Evolutionary conservation across 2,797 vertebrate species (phyloP).

Genomic region (Propithecus perrieri): DNA sequence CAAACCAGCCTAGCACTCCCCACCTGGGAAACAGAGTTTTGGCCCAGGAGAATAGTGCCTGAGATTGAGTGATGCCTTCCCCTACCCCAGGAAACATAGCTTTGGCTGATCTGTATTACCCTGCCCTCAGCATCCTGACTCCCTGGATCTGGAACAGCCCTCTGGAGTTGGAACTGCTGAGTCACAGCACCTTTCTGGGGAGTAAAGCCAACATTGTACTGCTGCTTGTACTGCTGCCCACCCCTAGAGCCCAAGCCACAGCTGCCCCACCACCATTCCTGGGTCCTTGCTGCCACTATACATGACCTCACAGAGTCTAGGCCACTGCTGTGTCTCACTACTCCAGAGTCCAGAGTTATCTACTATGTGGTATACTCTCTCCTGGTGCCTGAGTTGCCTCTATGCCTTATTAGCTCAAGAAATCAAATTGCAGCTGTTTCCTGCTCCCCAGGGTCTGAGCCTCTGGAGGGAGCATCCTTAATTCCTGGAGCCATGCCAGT

Average conservation of each 20-base stretch:
- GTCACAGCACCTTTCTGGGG: not conserved
- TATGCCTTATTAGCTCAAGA: too few species aligned
- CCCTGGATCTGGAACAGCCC: not conserved
- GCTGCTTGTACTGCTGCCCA: not conserved
- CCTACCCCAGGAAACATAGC: not conserved
- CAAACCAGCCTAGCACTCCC: not conserved
- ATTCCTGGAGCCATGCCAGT: not conserved
- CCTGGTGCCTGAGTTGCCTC: not conserved
- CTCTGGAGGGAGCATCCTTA: not conserved
- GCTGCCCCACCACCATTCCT: not conserved
- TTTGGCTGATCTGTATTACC: not conserved
- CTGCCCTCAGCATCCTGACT: not conserved
- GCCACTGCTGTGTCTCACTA: not conserved
- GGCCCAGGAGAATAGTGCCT: not conserved
- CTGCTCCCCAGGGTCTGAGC: not conserved
- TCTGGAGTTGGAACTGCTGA: not conserved
- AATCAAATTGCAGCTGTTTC: not conserved
- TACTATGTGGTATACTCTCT: not conserved
- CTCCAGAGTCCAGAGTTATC: not conserved
- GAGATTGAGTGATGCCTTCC: not conserved
- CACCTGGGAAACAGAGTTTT: not conserved
- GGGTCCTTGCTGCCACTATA: not conserved
- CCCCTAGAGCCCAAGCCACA: not conserved
- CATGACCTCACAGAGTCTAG: not conserved
- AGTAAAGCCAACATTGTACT: not conserved